phyloP scores from a whole-genome alignment of 2,113 vertebrate species.

The Lethenteron reissneri region DNA sequence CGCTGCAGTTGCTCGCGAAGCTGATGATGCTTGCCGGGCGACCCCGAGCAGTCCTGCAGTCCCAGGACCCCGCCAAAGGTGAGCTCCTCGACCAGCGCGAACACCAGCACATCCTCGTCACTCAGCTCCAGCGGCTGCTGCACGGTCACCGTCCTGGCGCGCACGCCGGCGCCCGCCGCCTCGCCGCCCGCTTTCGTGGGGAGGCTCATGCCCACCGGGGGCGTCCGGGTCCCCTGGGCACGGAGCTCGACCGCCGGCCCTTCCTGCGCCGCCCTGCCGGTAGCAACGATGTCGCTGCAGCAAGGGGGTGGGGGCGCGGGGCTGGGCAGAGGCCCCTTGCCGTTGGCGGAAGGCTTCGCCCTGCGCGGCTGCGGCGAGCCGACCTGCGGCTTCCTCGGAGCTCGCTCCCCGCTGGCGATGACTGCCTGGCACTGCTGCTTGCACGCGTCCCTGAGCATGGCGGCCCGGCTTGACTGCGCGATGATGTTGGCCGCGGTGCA shows the following conservation, averaged over 20 bases:
- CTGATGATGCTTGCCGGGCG: slow-evolving; percentile 69
- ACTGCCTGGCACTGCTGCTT: too few species aligned
- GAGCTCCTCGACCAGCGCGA: slow-evolving; percentile 44
- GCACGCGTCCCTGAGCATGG: too few species aligned
- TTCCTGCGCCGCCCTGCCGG: too few species aligned
- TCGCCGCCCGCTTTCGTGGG: slow-evolving; percentile 20
- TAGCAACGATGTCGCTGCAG: too few species aligned
- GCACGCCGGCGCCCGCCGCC: slow-evolving; percentile 9
- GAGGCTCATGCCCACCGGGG: slow-evolving; percentile 73
- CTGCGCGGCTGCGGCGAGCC: too few species aligned
- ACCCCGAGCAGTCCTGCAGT: slow-evolving; percentile 19
- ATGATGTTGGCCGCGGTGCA: too few species aligned
- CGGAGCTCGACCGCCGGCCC: too few species aligned
- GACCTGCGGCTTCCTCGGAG: too few species aligned
- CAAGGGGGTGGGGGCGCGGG: slow-evolving; percentile 26
- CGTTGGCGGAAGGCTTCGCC: slow-evolving; percentile 12
- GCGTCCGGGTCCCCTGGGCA: slow-evolving; percentile 39
- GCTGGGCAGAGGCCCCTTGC: slow-evolving; percentile 64
- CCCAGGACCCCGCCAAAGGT: slow-evolving; percentile 38
- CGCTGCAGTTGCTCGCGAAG: slow-evolving; percentile 61
- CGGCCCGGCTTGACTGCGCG: too few species aligned
- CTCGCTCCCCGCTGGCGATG: too few species aligned
- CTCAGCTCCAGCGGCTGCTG: slow-evolving; percentile 43
- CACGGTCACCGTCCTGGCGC: slow-evolving; percentile 46
- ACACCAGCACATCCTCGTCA: slow-evolving; percentile 50